Conservation (phyloP, 2,113 vertebrate genomes). For the Telmatochromis sp. region DNA sequence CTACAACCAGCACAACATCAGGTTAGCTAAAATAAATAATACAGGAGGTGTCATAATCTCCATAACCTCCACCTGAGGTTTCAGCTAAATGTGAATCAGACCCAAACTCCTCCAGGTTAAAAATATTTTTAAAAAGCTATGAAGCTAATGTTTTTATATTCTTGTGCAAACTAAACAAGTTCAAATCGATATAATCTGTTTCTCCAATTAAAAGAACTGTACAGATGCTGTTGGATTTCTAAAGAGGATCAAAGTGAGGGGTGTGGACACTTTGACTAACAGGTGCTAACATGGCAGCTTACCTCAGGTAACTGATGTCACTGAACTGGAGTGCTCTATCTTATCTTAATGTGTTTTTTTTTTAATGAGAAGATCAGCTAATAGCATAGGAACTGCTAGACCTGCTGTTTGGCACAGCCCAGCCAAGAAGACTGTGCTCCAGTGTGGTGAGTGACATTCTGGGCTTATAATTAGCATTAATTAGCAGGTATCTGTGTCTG, state of each 20-base stretch:
- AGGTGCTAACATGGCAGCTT: background rate
- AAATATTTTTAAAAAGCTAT: background rate
- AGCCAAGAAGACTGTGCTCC: background rate
- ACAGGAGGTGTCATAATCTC: background rate
- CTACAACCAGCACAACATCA: background rate
- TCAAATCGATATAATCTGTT: rapidly evolving
- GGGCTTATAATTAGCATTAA: background rate
- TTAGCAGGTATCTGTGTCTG: background rate
- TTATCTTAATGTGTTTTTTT: background rate
- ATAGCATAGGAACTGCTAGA: background rate
- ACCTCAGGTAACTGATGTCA: background rate
- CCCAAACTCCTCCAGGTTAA: background rate
- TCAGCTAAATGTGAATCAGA: rapidly evolving
- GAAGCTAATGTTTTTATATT: background rate
- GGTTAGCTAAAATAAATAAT: background rate
- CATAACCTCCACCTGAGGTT: background rate
- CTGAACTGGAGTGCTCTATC: background rate
- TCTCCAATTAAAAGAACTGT: background rate
- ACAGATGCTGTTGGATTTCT: background rate
- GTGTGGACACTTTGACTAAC: background rate
- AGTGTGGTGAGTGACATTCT: background rate
- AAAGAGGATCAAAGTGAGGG: background rate
- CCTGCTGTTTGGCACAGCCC: background rate
- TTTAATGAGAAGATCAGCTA: background rate
- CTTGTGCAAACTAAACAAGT: background rate